These are phyloP conservation scores for Eremobia ochroleuca DNA, from an alignment of 2,888 invertebrate species.

Conservation along the genomic window DNA sequence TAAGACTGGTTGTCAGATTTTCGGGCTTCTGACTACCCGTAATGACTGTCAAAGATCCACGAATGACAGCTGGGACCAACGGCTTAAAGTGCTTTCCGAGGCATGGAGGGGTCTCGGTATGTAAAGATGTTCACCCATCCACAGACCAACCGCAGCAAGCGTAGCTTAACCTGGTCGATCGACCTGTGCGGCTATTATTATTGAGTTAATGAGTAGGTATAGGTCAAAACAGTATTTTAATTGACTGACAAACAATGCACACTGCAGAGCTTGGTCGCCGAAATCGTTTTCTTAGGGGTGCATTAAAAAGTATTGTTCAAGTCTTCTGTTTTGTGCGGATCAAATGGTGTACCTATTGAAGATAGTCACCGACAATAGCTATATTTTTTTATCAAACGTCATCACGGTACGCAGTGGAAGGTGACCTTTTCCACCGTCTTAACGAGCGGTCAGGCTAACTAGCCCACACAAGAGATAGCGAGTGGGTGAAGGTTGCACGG, in stretches of 20 bases:
- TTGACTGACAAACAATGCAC: background rate
- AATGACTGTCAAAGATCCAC: too few species aligned
- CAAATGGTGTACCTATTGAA: background rate
- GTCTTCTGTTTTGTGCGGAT: background rate
- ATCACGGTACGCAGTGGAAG: background rate
- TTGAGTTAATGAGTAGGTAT: background rate
- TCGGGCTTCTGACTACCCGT: too few species aligned
- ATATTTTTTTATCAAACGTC: background rate
- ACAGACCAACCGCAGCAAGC: too few species aligned
- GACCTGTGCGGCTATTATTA: too few species aligned
- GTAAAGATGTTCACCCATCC: too few species aligned
- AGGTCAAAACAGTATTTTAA: background rate
- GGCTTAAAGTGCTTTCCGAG: too few species aligned
- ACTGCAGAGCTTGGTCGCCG: background rate
- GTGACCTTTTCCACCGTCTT: conserved; percentile 10
- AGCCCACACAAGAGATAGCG: conserved; percentile 45
- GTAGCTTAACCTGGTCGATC: too few species aligned
- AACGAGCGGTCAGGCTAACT: conserved; percentile 18
- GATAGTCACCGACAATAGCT: background rate
- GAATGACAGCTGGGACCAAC: too few species aligned
- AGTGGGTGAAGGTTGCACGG: conserved; percentile 71
- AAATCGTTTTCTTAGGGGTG: background rate
- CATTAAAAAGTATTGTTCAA: background rate
- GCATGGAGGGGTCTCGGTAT: too few species aligned
- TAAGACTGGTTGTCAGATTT: too few species aligned